A percentile compares a stretch with the other conserved stretches of the same genome.
Evolutionary conservation across 1,140 invertebrate species (phyloP).

Genomic region (Ceratosolen solmsi): DNA sequence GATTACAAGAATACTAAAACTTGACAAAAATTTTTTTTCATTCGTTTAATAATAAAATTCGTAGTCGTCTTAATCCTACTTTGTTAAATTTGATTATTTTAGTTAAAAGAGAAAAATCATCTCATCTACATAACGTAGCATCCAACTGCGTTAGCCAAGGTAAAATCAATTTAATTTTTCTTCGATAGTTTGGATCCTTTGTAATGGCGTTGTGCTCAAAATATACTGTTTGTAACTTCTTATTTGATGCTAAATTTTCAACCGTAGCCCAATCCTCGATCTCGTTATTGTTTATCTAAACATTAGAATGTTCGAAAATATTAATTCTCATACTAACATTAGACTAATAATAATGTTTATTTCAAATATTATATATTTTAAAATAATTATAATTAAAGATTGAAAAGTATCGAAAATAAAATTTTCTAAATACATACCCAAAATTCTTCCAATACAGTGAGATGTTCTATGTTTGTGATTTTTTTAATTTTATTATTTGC

Average conservation of each 20-base stretch:
- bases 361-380: neutral
- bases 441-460: conserved; percentile 88
- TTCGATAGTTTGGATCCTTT: conserved; percentile 88
- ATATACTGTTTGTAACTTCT: conserved; percentile 91
- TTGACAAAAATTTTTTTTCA: conserved; percentile 33
- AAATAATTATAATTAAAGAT: conserved; percentile 1
- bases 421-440: conserved; percentile 82
- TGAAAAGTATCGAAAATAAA: too few relatives aligned
- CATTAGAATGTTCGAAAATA: conserved; percentile 34
- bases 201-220: conserved; percentile 93
- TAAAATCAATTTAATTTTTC: conserved; percentile 91
- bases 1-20: conserved; percentile 33
- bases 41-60: conserved; percentile 13
- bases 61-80: neutral
- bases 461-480: conserved; percentile 86
- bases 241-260: conserved; percentile 82
- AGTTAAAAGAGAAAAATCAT: neutral
- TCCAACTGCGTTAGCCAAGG: conserved; percentile 94
- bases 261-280: conserved; percentile 90
- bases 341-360: too few relatives aligned
- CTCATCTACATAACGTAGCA: conserved; percentile 89
- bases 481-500: conserved; percentile 89
- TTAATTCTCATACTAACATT: too few relatives aligned
- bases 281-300: conserved; percentile 94
- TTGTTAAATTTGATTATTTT: conserved; percentile 13